Conservation (phyloP, 2,797 vertebrate genomes). For the Notolepis coatsorum region DNA sequence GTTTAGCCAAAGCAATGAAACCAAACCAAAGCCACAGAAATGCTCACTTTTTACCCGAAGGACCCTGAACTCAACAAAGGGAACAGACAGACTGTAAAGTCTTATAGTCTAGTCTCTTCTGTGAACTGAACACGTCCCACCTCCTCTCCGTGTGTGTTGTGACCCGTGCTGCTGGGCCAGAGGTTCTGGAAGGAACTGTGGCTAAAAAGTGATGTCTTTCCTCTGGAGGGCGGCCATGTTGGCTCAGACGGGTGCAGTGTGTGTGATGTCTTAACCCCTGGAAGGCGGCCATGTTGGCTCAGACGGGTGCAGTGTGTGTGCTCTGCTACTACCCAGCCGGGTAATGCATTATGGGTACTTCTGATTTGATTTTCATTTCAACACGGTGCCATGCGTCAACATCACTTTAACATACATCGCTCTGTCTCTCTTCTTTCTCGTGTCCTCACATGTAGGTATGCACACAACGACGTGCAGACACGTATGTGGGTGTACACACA, state of each 20-base stretch:
- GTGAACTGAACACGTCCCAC: constrained; percentile 47
- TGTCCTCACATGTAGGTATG: too few species aligned
- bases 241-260: too few species aligned
- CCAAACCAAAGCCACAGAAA: constrained; percentile 69
- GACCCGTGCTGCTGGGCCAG: constrained; percentile 33
- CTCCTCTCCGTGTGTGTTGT: constrained; percentile 9
- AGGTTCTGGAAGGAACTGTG: constrained; percentile 13
- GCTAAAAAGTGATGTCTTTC: constrained; percentile 37
- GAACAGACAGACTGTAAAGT: constrained; percentile 44
- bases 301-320: too few species aligned
- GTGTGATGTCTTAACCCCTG: constrained; percentile 26
- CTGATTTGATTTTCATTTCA: background rate
- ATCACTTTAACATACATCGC: background rate
- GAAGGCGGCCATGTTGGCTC: too few species aligned
- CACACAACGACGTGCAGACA: too few species aligned
- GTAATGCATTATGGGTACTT: too few species aligned
- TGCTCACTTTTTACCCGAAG: constrained; percentile 61
- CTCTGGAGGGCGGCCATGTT: constrained; percentile 29
- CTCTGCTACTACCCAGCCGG: too few species aligned
- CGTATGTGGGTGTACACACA: too few species aligned
- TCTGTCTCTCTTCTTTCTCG: too few species aligned
- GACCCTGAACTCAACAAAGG: constrained; percentile 49
- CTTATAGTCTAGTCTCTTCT: constrained; percentile 57
- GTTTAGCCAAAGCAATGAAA: constrained; percentile 75
- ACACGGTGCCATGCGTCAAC: too few species aligned